A percentile compares a stretch with the other conserved stretches of the same genome.
Conservation (phyloP, 2,888 invertebrate genomes). For the Orthosia incerta region DNA sequence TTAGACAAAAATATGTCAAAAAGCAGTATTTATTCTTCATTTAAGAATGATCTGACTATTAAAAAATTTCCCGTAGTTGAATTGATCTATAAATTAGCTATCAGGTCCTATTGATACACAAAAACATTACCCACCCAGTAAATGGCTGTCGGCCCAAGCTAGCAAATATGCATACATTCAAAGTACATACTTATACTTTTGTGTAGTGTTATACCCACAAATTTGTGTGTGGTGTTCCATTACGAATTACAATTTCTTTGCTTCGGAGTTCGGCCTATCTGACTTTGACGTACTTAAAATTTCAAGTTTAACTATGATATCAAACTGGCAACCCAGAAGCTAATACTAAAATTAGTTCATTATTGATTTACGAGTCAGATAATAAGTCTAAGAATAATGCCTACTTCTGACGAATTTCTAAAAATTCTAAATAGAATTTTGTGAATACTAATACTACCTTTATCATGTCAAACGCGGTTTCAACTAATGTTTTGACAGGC, state of each 20-base stretch:
- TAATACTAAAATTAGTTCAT: neutral
- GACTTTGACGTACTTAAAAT: neutral
- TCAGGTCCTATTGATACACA: too few relatives aligned
- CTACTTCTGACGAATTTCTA: conserved; percentile 1
- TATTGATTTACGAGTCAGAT: conserved; percentile 9
- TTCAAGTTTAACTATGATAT: neutral
- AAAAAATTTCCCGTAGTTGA: too few relatives aligned
- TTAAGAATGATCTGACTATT: too few relatives aligned
- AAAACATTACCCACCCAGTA: too few relatives aligned
- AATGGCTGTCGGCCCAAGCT: too few relatives aligned
- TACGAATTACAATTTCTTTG: neutral
- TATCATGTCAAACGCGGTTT: conserved; percentile 20
- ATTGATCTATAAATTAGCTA: too few relatives aligned
- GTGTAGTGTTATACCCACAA: too few relatives aligned
- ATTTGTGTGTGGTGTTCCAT: too few relatives aligned
- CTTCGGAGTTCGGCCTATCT: neutral
- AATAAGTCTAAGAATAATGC: conserved; percentile 5
- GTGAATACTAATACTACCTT: conserved; percentile 15
- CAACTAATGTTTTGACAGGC: conserved; percentile 17
- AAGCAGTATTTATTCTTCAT: too few relatives aligned
- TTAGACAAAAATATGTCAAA: too few relatives aligned
- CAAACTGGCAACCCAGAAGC: neutral
- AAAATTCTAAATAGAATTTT: conserved; percentile 24
- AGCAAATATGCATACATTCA: too few relatives aligned
- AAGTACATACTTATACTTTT: too few relatives aligned